These are phyloP conservation scores for Sebastes kiyomatsui DNA, from an alignment of 2,797 vertebrate genomes.

Conservation along the genomic window DNA sequence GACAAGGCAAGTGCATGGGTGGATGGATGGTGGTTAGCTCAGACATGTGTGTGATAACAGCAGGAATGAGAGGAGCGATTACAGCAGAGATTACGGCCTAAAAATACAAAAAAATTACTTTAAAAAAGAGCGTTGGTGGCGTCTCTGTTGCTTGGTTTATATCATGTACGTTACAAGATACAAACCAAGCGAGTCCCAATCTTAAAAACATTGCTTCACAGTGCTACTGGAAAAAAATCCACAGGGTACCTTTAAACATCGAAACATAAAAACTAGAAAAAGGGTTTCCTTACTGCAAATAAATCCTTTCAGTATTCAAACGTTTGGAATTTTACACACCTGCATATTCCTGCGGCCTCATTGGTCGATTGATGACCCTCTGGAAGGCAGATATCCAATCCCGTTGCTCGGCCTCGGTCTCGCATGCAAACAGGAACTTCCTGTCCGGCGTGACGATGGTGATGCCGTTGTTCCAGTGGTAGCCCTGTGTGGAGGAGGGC, in stretches of 20 bases:
- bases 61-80: no score
- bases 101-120: no score
- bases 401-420: slow-evolving; percentile 91
- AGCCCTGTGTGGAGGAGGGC: slow-evolving; percentile 89
- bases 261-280: neutral
- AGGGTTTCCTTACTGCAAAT: neutral
- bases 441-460: slow-evolving; percentile 95
- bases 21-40: no score
- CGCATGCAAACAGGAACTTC: slow-evolving; percentile 95
- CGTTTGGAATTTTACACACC: slow-evolving; percentile 69
- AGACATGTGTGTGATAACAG: no score
- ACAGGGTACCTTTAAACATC: neutral
- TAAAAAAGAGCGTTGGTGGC: no score
- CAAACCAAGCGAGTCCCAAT: no score
- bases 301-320: neutral
- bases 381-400: slow-evolving; percentile 94
- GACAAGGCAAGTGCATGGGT: no score
- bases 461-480: slow-evolving; percentile 94
- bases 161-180: no score
- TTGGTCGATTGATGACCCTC: slow-evolving; percentile 92
- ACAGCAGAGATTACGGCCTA: no score
- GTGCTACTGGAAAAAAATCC: no score
- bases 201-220: no score
- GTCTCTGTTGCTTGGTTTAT: no score
- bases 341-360: slow-evolving; percentile 98